Base-by-base conservation (phyloP, 2,797 vertebrate species). In the Acanthurus leucopareius region DNA sequence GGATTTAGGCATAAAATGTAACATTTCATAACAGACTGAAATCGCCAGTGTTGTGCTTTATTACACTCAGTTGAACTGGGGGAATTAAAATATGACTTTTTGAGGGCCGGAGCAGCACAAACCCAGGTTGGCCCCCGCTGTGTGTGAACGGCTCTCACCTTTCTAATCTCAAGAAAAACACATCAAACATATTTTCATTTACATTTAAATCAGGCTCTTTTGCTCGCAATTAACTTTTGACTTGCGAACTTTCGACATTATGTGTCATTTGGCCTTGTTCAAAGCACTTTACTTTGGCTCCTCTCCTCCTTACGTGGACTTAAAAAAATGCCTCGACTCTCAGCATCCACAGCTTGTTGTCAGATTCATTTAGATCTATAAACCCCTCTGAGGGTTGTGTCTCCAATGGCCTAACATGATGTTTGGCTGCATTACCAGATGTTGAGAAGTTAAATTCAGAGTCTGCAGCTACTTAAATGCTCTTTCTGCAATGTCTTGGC, bases 331-430 rank as follows among this genome's bases (percentile, higher is more conserved):
- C 78, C 83, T 89, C 68, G 81, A 88, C 84, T 80, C 66, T 59
- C 57, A 69, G 82, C 80, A 77, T 88, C 81, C 57, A 76, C 83
- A 73, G 77, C 87, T 84, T 84, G 84, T 91, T 93, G 93, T 92
- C 91, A 92, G 42, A 86, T 87, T 92, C 88, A 82, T 91, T 93
- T 92, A 91, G 77, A 80, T 86, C 76, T 57, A 66, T 75, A 74
- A 85, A 86, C 38, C 69, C 86, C 83, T 80, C 61, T 35, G 80
- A 86, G 90, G 75, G 52, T 69, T 77, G 56, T 59, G 79, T 89
- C 84, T 91, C 86, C 73, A 78, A 25, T 65, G 75, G 80, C 73
- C 78, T 40, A 74, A 83, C 76, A 66, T 77, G 65, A 76, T 83
- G 88, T 88, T 78, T 83, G 83, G 82, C 84, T 79, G 79, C 64